Conservation (phyloP, 2,113 vertebrate genomes). For the Scortum barcoo region DNA sequence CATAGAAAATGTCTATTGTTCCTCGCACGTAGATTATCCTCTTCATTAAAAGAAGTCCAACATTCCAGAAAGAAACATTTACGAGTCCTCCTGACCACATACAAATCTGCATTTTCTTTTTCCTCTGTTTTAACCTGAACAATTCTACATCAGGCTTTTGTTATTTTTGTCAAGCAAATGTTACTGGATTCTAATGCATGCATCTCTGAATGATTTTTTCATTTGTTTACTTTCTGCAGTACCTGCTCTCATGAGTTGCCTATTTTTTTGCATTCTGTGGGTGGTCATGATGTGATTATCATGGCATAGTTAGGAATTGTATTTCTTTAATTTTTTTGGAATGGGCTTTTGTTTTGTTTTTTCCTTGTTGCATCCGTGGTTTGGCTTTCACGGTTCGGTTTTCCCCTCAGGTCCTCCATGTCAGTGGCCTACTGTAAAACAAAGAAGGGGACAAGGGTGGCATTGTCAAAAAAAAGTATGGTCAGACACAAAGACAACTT, state of each 20-base stretch:
- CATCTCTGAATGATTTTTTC: conserved; percentile 73
- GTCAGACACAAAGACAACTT: background rate
- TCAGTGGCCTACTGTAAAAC: conserved; percentile 50
- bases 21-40: conserved; percentile 18
- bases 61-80: conserved; percentile 36
- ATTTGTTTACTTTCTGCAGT: conserved; percentile 60
- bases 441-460: conserved; percentile 24
- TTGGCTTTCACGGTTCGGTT: conserved; percentile 28
- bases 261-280: conserved; percentile 51
- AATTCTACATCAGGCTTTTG: conserved; percentile 55
- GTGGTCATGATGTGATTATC: conserved; percentile 58
- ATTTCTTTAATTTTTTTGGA: conserved; percentile 7
- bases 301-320: conserved; percentile 14
- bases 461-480: conserved; percentile 8
- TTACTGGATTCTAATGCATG: conserved; percentile 83
- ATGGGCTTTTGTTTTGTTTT: conserved; percentile 12
- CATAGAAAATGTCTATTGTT: conserved; percentile 46
- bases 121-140: conserved; percentile 58
- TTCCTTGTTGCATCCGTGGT: conserved; percentile 38
- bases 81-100: conserved; percentile 17
- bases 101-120: conserved; percentile 50
- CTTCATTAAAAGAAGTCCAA: conserved; percentile 53
- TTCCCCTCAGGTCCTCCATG: conserved; percentile 26
- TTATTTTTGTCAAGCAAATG: conserved; percentile 79
- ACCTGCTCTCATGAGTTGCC: conserved; percentile 20